phyloP scores from a whole-genome alignment of 2,113 vertebrate genomes.

The Spea multiplicata region DNA sequence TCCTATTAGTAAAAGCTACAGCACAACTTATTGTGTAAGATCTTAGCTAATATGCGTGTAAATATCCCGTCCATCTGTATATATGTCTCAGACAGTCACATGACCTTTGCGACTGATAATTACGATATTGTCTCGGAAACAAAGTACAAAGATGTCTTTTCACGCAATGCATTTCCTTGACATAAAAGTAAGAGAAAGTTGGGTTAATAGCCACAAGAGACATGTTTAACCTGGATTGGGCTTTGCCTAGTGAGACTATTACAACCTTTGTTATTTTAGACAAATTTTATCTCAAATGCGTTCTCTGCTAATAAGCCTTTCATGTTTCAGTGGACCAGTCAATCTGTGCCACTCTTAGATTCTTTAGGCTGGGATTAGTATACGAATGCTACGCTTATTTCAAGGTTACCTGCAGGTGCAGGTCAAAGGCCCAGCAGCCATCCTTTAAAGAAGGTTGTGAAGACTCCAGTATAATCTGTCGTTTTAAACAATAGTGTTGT shows the following conservation, averaged over 20 bases:
- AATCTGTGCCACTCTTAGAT: constrained; percentile 35
- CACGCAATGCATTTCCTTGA: background rate
- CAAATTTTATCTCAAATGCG: constrained; percentile 38
- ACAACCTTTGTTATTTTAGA: constrained; percentile 28
- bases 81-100: background rate
- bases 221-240: background rate
- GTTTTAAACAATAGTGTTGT: constrained; percentile 20
- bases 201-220: background rate
- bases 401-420: constrained; percentile 50
- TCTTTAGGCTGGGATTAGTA: constrained; percentile 46
- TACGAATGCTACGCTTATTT: constrained; percentile 10
- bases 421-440: constrained; percentile 39
- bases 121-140: background rate
- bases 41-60: constrained; percentile 25
- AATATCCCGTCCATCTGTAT: background rate
- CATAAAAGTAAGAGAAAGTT: background rate
- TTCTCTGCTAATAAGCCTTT: constrained; percentile 40
- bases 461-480: constrained; percentile 41
- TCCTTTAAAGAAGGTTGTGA: constrained; percentile 29
- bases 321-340: constrained; percentile 18
- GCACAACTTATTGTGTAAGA: background rate
- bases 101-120: background rate
- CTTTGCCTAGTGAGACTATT: background rate
- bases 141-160: constrained; percentile 3
- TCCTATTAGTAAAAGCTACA: constrained; percentile 30